Evolutionary conservation across 2,888 invertebrate species (phyloP), one percentile per base, ranked within the genome.

Genomic region (Saturnia japonica): DNA sequence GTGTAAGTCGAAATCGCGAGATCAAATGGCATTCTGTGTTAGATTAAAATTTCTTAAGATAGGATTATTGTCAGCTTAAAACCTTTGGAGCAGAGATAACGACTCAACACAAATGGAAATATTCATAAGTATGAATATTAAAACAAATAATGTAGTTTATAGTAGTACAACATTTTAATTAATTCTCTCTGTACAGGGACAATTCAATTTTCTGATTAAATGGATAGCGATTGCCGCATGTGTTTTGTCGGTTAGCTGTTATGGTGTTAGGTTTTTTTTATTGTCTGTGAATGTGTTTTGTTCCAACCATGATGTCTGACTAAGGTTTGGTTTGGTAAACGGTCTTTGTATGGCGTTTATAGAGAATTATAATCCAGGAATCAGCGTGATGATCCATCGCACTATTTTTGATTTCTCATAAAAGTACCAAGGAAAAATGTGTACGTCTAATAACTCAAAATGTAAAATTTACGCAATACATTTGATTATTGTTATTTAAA

Each of bases 131-230:
- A 25, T 60, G n/a, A n/a, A 60, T n/a, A 28, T 34, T 16, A 62
- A 66, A 40, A 66, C 47, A 70, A 25, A 51, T 40, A 45, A 25
- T 70, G 47, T 66, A 64, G 51, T 70, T 66, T 66, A 66, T 40
- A 51, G 47, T 40, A 66, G 40, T 14, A 80, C 73, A 34, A 54
- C 73, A 76, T 84, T 87, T 88, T 87, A 87, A 88, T 89, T 86
- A 87, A 87, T 28, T 86, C 82, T 71, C 80, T 78, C 79, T 79
- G 80, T 62, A 34, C 78, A 86, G 81, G 78, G 84, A 75, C 77
- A 82, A 88, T 88, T 87, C 85, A 89, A 91, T 90, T 91, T 91
- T 88, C 88, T 88, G 86, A 81, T 84, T 82, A 87, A 89, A 87
- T 85, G 85, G 82, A 80, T 85, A 80, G 82, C 77, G 78, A 78